phyloP scores from a whole-genome alignment of 2,113 vertebrate genomes.

The Coptodon bakossiorum region DNA sequence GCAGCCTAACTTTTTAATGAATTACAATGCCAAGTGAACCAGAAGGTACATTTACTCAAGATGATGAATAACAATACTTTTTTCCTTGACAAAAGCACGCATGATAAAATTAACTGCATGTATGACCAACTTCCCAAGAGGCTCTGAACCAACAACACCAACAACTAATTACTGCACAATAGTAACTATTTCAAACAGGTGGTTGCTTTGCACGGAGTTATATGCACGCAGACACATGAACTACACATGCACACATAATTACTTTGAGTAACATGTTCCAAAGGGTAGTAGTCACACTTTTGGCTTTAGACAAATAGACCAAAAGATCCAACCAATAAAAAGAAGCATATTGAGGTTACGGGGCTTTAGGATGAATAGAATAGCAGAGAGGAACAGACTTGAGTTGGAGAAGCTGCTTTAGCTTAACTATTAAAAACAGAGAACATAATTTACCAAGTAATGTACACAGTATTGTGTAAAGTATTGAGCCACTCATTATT shows the following conservation, averaged over 20 bases:
- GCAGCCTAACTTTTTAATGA: constrained; percentile 14
- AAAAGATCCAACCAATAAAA: background rate
- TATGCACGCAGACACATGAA: background rate
- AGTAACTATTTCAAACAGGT: constrained; percentile 4
- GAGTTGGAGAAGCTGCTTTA: background rate
- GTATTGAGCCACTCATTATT: background rate
- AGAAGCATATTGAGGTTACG: accelerated
- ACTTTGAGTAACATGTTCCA: background rate
- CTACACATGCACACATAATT: background rate
- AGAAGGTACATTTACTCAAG: constrained; percentile 42
- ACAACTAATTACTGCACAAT: constrained; percentile 15
- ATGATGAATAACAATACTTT: constrained; percentile 45
- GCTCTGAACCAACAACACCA: background rate
- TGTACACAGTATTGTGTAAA: background rate
- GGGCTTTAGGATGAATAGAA: background rate
- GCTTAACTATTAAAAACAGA: background rate
- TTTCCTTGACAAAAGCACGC: constrained; percentile 40
- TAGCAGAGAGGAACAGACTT: background rate
- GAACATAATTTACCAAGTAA: background rate
- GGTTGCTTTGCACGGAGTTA: background rate
- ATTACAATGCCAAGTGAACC: constrained; percentile 37
- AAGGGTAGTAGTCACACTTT: background rate
- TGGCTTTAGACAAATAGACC: background rate
- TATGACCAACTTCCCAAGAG: constrained; percentile 17
- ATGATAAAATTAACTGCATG: constrained; percentile 43